Evolutionary conservation across 2,797 vertebrate genomes (phyloP).

Genomic region (Peromyscus eremicus): DNA sequence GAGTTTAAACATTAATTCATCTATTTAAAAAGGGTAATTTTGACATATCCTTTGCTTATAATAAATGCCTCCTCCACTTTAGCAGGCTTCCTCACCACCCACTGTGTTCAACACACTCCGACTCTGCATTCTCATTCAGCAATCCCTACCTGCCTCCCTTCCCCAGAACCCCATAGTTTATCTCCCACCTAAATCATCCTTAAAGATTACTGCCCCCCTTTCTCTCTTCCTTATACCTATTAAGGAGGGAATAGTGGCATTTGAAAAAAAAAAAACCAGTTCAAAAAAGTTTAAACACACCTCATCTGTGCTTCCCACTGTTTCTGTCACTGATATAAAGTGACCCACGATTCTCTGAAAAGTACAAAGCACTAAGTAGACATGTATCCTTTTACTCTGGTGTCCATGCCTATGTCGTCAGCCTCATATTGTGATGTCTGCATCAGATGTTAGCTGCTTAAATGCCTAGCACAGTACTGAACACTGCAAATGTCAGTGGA

Average conservation of each 20-base stretch:
- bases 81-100: slow-evolving; percentile 82
- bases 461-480: not conserved
- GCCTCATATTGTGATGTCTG: not conserved
- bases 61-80: slow-evolving; percentile 85
- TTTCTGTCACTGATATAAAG: not conserved
- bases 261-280: not conserved
- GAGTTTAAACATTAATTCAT: slow-evolving; percentile 84
- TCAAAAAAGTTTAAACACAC: slow-evolving; percentile 10
- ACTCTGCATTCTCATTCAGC: slow-evolving; percentile 50
- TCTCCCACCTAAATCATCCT: slow-evolving; percentile 6
- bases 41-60: slow-evolving; percentile 84
- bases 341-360: not conserved
- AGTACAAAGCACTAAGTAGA: not conserved
- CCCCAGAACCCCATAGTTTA: not conserved
- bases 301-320: not conserved
- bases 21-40: slow-evolving; percentile 87
- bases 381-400: slow-evolving; percentile 4
- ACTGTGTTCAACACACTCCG: slow-evolving; percentile 70
- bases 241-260: not conserved
- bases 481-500: not conserved
- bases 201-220: not conserved
- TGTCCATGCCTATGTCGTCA: not conserved
- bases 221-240: not conserved
- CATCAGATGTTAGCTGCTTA: not conserved
- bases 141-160: slow-evolving; percentile 72